These are phyloP conservation scores for Metalampra italica DNA, from an alignment of 2,888 invertebrate species.

Conservation along the genomic window DNA sequence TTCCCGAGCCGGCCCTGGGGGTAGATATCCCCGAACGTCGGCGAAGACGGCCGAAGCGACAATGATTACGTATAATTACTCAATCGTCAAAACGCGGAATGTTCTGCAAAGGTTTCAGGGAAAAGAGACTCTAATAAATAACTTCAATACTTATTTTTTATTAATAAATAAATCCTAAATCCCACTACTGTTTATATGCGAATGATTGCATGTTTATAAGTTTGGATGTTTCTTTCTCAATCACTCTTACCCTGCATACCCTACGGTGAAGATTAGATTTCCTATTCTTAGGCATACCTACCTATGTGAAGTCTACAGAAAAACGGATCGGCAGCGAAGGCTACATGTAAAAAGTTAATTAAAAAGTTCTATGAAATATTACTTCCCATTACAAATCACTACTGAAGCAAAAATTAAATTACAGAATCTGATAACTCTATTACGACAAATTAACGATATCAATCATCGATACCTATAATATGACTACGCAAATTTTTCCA, in stretches of 20 bases:
- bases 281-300: no score
- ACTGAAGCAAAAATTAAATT: background rate
- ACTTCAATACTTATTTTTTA: no score
- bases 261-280: no score
- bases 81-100: constrained; percentile 45
- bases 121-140: background rate
- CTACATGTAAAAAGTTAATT: no score
- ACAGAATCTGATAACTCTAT: background rate
- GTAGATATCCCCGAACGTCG: constrained; percentile 45
- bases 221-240: no score
- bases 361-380: background rate
- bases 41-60: constrained; percentile 39
- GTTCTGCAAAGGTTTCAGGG: constrained; percentile 1
- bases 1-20: constrained; percentile 15
- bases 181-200: no score
- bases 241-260: no score
- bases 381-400: background rate
- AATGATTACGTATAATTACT: constrained; percentile 55
- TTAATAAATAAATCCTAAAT: no score
- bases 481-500: background rate
- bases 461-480: background rate
- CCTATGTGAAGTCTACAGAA: no score
- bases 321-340: no score
- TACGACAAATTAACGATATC: background rate
- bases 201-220: no score